Evolutionary conservation across 2,888 invertebrate species (phyloP).

Genomic region (Lutraria lutraria): DNA sequence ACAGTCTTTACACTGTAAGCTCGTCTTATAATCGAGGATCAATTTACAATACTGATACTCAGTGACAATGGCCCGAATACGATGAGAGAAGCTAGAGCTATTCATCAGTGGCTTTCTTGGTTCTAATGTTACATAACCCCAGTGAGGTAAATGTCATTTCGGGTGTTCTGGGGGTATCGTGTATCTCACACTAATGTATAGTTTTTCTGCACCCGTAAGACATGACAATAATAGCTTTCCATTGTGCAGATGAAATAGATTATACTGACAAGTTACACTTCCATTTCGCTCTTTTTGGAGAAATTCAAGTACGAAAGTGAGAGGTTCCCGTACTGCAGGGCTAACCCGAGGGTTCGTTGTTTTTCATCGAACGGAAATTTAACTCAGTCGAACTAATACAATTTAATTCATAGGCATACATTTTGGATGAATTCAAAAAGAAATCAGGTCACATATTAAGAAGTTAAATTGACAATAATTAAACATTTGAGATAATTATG

Average conservation of each 20-base stretch:
- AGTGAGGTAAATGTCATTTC: constrained; percentile 38
- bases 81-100: constrained; percentile 41
- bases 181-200: constrained; percentile 40
- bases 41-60: constrained; percentile 10
- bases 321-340: neutral
- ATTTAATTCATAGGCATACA: no score
- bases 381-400: no score
- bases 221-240: constrained; percentile 18
- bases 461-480: no score
- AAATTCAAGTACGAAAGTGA: neutral
- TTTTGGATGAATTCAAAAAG: no score
- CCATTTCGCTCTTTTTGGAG: neutral
- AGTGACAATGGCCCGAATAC: constrained; percentile 36
- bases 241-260: neutral
- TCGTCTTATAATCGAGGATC: constrained; percentile 15
- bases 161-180: constrained; percentile 32
- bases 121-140: constrained; percentile 45
- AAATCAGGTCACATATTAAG: no score
- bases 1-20: constrained; percentile 14
- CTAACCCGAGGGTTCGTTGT: neutral
- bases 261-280: neutral
- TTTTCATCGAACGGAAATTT: neutral
- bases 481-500: no score
- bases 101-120: constrained; percentile 28
- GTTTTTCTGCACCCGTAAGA: constrained; percentile 28